Percentiles rank a stretch among this genome's conserved stretches.
These are phyloP conservation scores for Cotesia glomerata DNA, from an alignment of 1,140 invertebrate genomes.

Conservation along the genomic window DNA sequence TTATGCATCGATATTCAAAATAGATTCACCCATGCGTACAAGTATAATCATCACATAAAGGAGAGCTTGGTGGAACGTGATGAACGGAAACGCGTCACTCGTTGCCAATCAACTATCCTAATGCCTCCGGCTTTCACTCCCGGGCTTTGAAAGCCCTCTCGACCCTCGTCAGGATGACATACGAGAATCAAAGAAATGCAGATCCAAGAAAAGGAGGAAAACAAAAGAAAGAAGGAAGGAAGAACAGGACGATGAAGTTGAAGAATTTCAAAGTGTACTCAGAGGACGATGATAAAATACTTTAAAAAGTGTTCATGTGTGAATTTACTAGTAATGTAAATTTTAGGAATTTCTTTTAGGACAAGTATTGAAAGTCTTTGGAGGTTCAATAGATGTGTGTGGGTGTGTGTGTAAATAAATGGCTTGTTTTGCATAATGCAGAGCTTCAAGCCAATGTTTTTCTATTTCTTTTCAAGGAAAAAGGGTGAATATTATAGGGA, in stretches of 20 bases:
- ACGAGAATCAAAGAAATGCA: background rate
- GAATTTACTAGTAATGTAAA: no score
- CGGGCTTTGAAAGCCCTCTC: background rate
- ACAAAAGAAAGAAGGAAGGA: background rate
- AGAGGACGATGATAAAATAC: background rate
- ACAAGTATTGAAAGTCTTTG: no score
- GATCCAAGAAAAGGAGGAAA: background rate
- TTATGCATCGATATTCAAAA: slow-evolving; percentile 37
- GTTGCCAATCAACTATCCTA: slow-evolving; percentile 11
- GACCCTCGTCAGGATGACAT: slow-evolving; percentile 27
- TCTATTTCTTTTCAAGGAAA: background rate
- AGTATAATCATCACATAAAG: background rate
- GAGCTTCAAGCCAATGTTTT: no score
- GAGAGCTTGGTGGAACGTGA: slow-evolving; percentile 23
- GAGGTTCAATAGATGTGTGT: no score
- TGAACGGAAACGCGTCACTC: slow-evolving; percentile 10
- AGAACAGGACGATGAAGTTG: background rate
- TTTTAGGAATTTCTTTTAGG: no score
- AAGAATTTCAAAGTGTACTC: background rate
- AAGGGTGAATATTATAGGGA: background rate
- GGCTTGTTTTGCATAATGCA: no score
- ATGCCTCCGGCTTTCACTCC: background rate
- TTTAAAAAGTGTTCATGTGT: no score
- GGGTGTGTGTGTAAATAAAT: no score
- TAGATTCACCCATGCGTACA: slow-evolving; percentile 7